Evolutionary conservation across 2,888 invertebrate genomes (phyloP).

Genomic region (Nomada fabriciana): DNA sequence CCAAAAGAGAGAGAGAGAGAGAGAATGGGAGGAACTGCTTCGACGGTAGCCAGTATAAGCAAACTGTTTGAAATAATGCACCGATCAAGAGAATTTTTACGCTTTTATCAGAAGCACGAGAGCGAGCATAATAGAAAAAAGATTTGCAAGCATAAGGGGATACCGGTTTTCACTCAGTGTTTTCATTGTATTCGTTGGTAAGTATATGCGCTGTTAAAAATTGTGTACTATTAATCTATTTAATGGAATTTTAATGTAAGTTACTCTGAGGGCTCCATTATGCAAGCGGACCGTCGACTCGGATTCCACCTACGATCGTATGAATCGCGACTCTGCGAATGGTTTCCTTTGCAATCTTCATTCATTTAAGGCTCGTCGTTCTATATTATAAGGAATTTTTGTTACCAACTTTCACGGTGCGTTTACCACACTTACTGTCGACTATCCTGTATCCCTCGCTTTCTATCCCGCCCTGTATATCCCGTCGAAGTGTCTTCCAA

Average conservation of each 20-base stretch:
- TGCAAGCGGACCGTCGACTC: conserved; percentile 17
- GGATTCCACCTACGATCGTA: background rate
- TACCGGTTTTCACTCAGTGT: background rate
- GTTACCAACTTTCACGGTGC: conserved; percentile 30
- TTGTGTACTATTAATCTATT: conserved; percentile 46
- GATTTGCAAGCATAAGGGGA: background rate
- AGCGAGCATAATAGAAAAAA: conserved; percentile 8
- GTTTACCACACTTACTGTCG: background rate
- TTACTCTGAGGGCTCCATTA: conserved; percentile 43
- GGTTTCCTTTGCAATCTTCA: background rate
- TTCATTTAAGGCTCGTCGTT: background rate
- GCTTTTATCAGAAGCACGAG: conserved; percentile 43
- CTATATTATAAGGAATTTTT: conserved; percentile 32
- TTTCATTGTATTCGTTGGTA: conserved; percentile 22
- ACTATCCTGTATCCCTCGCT: background rate
- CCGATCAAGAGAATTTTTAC: conserved; percentile 46
- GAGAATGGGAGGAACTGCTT: conserved; percentile 34
- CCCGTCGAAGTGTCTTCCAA: background rate
- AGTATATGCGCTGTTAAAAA: conserved; percentile 50
- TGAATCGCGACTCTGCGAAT: background rate
- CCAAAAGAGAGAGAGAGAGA: conserved; percentile 25
- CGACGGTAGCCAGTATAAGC: conserved; percentile 23
- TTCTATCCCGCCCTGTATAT: background rate
- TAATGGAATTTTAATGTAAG: conserved; percentile 68
- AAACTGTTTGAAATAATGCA: conserved; percentile 44